Conservation (phyloP, 2,113 vertebrate genomes). For the Brachypodius melanocephalos region DNA sequence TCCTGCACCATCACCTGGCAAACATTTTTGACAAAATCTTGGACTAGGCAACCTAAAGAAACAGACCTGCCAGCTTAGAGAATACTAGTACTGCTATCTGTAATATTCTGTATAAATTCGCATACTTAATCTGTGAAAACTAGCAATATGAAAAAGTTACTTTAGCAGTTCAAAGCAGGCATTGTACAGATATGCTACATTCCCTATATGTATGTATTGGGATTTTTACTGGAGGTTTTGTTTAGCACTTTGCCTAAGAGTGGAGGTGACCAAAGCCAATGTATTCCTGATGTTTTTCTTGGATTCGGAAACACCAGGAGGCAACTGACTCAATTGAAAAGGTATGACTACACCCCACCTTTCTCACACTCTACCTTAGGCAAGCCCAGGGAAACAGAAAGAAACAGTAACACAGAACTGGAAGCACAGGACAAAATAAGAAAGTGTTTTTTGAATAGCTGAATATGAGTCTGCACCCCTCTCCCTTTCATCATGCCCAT, state of each 20-base stretch:
- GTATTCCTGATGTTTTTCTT: neutral
- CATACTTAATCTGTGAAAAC: neutral
- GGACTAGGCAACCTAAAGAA: neutral
- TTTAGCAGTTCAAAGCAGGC: neutral
- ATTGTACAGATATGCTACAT: accelerated
- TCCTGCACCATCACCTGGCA: accelerated
- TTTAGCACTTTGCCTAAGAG: neutral
- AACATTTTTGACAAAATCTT: neutral
- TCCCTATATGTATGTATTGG: too few relatives aligned
- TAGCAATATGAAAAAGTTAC: accelerated
- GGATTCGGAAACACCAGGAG: neutral
- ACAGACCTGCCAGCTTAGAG: neutral
- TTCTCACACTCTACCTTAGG: accelerated
- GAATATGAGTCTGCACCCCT: neutral
- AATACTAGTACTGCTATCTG: neutral
- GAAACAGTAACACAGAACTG: neutral
- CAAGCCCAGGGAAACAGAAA: neutral
- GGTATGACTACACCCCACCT: neutral
- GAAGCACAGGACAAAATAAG: neutral
- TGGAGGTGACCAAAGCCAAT: neutral
- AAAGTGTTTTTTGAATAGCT: neutral
- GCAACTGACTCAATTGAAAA: too few relatives aligned
- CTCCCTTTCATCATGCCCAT: too few relatives aligned
- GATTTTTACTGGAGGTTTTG: neutral
- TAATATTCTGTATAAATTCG: too few relatives aligned